Percentiles rank a stretch among this genome's conserved stretches.
Conservation (phyloP, 2,797 vertebrate genomes). For the Chrysocyon brachyurus region DNA sequence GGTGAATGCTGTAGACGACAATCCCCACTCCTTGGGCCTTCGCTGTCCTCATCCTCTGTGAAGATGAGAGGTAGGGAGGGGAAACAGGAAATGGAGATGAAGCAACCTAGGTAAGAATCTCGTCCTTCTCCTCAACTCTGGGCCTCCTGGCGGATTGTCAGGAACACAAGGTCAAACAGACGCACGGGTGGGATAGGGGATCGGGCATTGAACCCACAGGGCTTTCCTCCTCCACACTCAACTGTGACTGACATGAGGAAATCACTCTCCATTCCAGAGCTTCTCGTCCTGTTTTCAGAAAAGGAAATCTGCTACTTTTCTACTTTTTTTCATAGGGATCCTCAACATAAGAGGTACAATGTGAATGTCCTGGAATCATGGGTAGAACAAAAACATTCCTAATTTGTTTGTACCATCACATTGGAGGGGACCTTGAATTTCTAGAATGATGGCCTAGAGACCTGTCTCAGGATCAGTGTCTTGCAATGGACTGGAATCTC, state of each 20-base stretch:
- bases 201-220: neutral
- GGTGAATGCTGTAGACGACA: slow-evolving; percentile 88
- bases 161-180: neutral
- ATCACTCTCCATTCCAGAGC: neutral
- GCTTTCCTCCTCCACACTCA: neutral
- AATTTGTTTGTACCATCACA: neutral
- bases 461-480: neutral
- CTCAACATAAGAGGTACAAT: neutral
- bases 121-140: neutral
- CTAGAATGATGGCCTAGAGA: neutral
- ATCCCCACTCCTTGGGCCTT: slow-evolving; percentile 90
- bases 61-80: neutral
- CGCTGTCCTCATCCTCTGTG: slow-evolving; percentile 95
- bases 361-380: neutral
- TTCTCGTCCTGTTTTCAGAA: neutral
- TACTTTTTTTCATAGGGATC: neutral
- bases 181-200: neutral
- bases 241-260: neutral
- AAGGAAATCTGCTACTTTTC: neutral
- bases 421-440: slow-evolving; percentile 21
- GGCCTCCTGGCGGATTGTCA: neutral
- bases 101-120: neutral
- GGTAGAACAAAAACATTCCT: slow-evolving; percentile 17
- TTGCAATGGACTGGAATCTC: neutral
- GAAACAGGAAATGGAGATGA: neutral